These are phyloP conservation scores for Colostygia pectinataria DNA, from an alignment of 2,888 invertebrate species.

Conservation along the genomic window DNA sequence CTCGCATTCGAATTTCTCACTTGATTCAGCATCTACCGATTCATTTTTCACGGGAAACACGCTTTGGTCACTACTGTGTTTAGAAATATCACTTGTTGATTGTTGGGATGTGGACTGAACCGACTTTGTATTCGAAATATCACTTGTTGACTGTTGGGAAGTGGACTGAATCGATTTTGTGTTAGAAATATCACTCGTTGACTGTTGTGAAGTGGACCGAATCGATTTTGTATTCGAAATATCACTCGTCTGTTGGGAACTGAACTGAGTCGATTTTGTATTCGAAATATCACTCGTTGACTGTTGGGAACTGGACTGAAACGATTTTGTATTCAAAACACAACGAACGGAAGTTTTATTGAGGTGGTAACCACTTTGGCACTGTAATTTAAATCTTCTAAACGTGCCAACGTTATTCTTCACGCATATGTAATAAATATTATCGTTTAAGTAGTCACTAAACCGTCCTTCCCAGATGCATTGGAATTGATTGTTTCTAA, in stretches of 20 bases:
- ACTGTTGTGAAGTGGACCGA: no score
- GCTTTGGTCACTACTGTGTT: slow-evolving; percentile 37
- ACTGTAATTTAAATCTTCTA: slow-evolving; percentile 65
- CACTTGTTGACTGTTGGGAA: no score
- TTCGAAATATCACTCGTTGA: slow-evolving; percentile 31
- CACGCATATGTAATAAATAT: slow-evolving; percentile 72
- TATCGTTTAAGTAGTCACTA: slow-evolving; percentile 57
- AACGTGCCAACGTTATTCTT: slow-evolving; percentile 47
- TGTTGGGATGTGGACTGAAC: no score
- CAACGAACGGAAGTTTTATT: slow-evolving; percentile 59
- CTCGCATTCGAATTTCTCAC: slow-evolving; percentile 38
- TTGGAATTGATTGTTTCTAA: slow-evolving; percentile 71
- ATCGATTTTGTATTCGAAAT: no score
- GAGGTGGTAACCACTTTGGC: slow-evolving; percentile 59
- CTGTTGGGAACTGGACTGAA: slow-evolving; percentile 26
- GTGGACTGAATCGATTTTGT: no score
- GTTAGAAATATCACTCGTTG: no score
- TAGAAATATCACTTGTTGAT: no score
- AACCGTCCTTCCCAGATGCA: slow-evolving; percentile 72
- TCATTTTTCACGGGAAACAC: slow-evolving; percentile 19
- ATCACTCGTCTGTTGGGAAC: no score
- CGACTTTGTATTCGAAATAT: no score
- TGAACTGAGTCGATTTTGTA: no score
- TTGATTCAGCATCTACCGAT: slow-evolving; percentile 4
- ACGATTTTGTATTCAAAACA: slow-evolving; percentile 36